Conservation (phyloP, 2,797 vertebrate species). For the Myotis planiceps region DNA sequence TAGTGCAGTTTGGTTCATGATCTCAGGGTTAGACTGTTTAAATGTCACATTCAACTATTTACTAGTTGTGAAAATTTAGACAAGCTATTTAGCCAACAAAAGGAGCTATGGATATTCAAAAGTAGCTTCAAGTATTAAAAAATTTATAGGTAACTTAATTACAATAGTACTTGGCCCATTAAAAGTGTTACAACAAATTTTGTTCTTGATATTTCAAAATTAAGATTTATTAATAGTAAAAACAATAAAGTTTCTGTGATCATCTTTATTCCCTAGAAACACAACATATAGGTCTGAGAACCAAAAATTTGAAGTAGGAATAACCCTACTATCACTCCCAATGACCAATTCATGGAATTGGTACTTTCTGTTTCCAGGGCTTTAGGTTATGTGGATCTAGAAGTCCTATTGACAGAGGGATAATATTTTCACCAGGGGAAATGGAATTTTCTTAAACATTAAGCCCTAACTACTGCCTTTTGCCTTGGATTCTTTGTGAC, state of each 20-base stretch:
- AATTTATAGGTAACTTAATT: neutral
- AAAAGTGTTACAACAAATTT: neutral
- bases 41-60: neutral
- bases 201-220: neutral
- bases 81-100: neutral
- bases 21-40: neutral
- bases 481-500: neutral
- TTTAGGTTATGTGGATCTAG: neutral
- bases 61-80: neutral
- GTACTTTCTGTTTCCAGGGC: neutral
- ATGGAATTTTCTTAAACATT: neutral
- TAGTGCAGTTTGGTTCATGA: neutral
- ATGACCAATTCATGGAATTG: neutral
- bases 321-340: neutral
- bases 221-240: neutral
- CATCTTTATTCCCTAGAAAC: neutral
- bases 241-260: neutral
- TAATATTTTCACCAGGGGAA: neutral
- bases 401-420: neutral
- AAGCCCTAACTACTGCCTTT: neutral
- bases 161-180: neutral
- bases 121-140: neutral
- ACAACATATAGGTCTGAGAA: neutral
- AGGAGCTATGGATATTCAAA: neutral
- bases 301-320: neutral